These are phyloP conservation scores for Pegoplata infirma DNA, from an alignment of 2,888 invertebrate species.

Conservation along the genomic window DNA sequence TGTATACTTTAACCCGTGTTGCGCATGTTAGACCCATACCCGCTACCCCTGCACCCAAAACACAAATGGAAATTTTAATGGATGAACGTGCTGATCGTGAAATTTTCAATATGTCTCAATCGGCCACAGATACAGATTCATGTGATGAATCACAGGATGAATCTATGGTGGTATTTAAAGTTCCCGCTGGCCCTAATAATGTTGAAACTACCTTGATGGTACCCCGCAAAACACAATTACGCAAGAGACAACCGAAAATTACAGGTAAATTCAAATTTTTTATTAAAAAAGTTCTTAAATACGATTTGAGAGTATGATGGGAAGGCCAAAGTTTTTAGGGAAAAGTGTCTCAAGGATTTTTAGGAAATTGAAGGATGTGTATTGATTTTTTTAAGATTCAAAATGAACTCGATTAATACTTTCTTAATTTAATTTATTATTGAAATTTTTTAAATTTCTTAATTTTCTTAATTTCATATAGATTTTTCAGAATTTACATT, in stretches of 20 bases:
- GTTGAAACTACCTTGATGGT: slow-evolving; percentile 53
- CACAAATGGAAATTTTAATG: slow-evolving; percentile 70
- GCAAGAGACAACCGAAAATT: slow-evolving; percentile 77
- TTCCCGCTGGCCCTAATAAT: slow-evolving; percentile 65
- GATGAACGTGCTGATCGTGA: slow-evolving; percentile 76
- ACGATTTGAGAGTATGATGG: too few species aligned
- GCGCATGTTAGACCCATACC: slow-evolving; percentile 74
- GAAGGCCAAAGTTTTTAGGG: too few species aligned
- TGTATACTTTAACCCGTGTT: slow-evolving; percentile 77
- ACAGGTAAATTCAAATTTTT: slow-evolving; percentile 74
- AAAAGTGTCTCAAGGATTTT: too few species aligned
- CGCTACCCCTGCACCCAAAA: slow-evolving; percentile 59
- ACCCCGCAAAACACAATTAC: slow-evolving; percentile 64
- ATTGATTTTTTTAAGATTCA: too few species aligned
- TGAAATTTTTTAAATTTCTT: too few species aligned
- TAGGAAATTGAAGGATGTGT: too few species aligned
- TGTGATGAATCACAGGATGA: slow-evolving; percentile 76
- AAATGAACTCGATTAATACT: too few species aligned
- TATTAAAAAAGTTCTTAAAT: too few species aligned
- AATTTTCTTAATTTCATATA: too few species aligned
- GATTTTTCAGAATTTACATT: too few species aligned
- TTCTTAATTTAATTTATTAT: too few species aligned
- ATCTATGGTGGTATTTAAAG: slow-evolving; percentile 68
- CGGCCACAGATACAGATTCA: slow-evolving; percentile 71
- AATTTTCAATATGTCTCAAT: slow-evolving; percentile 67